Conservation (phyloP, 2,797 vertebrate genomes). For the Schizothorax lantsangensis region DNA sequence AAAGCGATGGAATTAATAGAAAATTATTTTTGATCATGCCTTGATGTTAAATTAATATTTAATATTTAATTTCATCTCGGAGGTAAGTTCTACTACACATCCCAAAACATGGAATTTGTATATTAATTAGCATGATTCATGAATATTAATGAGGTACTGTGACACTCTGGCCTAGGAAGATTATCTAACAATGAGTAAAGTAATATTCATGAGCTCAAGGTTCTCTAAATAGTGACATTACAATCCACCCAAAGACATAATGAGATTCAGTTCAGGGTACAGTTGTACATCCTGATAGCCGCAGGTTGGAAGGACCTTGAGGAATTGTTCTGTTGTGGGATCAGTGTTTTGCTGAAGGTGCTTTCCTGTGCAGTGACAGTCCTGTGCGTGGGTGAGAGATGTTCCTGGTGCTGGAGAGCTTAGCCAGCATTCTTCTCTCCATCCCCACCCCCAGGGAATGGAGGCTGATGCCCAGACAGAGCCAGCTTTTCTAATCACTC, state of each 20-base stretch:
- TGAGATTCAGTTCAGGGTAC: background rate
- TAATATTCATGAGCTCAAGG: background rate
- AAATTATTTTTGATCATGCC: background rate
- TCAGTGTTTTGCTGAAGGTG: slow-evolving; percentile 35
- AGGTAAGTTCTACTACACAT: background rate
- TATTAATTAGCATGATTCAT: background rate
- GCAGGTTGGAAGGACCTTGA: background rate
- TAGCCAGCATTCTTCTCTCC: slow-evolving; percentile 30
- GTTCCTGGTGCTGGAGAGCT: slow-evolving; percentile 29
- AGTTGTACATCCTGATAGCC: slow-evolving; percentile 15
- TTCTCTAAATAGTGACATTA: slow-evolving; percentile 10
- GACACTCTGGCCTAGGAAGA: slow-evolving; percentile 11
- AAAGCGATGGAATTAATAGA: background rate
- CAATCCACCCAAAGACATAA: background rate
- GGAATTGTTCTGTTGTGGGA: background rate
- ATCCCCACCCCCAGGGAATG: background rate
- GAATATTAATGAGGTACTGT: slow-evolving; percentile 16
- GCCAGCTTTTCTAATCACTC: background rate
- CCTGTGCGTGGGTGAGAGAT: slow-evolving; percentile 22
- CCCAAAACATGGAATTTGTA: background rate
- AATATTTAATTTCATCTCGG: background rate
- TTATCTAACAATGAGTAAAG: background rate
- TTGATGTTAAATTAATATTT: background rate
- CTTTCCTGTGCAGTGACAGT: slow-evolving; percentile 4
- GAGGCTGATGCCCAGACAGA: background rate